Percentiles rank a stretch among this genome's conserved stretches.
Evolutionary conservation across 1,140 invertebrate species (phyloP).

Genomic region (Macrobrachium nipponense): DNA sequence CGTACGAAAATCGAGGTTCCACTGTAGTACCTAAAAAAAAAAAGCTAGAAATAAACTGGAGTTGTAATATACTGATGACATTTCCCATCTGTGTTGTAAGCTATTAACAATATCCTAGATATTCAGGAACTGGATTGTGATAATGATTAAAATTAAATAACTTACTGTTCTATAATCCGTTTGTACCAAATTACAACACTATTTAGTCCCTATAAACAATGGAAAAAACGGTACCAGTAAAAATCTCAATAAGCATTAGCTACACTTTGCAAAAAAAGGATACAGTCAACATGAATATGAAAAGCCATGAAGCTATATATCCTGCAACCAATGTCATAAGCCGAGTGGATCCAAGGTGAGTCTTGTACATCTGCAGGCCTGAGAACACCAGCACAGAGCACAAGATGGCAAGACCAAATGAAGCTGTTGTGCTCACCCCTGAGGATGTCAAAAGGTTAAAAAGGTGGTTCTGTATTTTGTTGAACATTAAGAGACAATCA

Average conservation of each 20-base stretch:
- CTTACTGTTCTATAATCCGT: no score
- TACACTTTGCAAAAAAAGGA: conserved; percentile 48
- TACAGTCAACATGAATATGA: conserved; percentile 64
- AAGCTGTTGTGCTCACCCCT: conserved; percentile 51
- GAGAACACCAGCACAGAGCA: conserved; percentile 63
- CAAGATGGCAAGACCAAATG: conserved; percentile 57
- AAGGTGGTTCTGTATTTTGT: background rate
- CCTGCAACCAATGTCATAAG: conserved; percentile 62
- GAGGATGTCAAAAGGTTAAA: conserved; percentile 5
- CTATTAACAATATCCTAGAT: no score
- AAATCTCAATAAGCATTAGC: background rate
- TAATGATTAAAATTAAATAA: no score
- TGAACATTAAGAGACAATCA: no score
- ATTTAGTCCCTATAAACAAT: no score
- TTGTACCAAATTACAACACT: no score
- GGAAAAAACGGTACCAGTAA: background rate
- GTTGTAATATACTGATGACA: no score
- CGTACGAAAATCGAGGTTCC: no score
- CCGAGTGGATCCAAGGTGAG: conserved; percentile 50
- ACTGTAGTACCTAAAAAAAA: no score
- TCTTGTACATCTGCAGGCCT: conserved; percentile 62
- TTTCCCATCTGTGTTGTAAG: no score
- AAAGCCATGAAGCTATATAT: conserved; percentile 63
- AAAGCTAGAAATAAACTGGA: no score
- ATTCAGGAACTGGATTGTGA: no score